Conservation (phyloP, 2,797 vertebrate genomes). For the Zenarchopterus dispar region DNA sequence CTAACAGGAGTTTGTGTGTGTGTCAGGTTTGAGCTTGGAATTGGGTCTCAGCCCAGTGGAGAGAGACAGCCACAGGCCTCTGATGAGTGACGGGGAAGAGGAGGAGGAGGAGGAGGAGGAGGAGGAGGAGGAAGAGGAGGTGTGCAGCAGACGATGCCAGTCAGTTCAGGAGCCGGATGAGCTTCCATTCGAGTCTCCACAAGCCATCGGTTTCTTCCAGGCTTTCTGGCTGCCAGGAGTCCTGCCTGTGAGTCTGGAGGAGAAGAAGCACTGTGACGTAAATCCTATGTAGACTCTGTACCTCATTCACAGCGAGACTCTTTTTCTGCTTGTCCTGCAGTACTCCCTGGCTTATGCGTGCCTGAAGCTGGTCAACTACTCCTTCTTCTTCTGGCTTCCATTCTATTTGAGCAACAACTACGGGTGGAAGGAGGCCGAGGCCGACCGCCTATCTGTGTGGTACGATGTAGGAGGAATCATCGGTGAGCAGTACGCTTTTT, state of each 20-base stretch:
- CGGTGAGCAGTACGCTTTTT: constrained; percentile 77
- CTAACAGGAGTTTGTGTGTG: constrained; percentile 1
- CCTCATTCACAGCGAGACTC: not conserved
- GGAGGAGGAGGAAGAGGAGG: constrained; percentile 71
- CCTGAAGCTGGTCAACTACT: constrained; percentile 97
- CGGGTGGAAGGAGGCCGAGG: constrained; percentile 92
- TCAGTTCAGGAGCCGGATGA: constrained; percentile 78
- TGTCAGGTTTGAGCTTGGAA: constrained; percentile 84
- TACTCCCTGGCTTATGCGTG: constrained; percentile 96
- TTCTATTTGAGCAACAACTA: constrained; percentile 97
- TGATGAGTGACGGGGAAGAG: constrained; percentile 87
- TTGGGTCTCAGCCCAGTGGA: constrained; percentile 70
- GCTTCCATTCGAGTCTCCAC: constrained; percentile 51
- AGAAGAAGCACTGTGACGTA: not conserved
- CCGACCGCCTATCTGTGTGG: constrained; percentile 94
- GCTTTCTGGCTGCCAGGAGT: constrained; percentile 95
- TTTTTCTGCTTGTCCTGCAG: constrained; percentile 67
- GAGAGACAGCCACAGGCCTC: constrained; percentile 87
- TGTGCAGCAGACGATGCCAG: constrained; percentile 70
- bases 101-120: constrained; percentile 80
- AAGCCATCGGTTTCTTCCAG: constrained; percentile 89
- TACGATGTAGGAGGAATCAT: constrained; percentile 96
- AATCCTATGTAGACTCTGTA: not conserved
- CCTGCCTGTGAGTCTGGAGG: constrained; percentile 84
- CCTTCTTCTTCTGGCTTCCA: constrained; percentile 99